Base-by-base conservation (phyloP, 2,113 vertebrate species). In the Scolopax mira region DNA sequence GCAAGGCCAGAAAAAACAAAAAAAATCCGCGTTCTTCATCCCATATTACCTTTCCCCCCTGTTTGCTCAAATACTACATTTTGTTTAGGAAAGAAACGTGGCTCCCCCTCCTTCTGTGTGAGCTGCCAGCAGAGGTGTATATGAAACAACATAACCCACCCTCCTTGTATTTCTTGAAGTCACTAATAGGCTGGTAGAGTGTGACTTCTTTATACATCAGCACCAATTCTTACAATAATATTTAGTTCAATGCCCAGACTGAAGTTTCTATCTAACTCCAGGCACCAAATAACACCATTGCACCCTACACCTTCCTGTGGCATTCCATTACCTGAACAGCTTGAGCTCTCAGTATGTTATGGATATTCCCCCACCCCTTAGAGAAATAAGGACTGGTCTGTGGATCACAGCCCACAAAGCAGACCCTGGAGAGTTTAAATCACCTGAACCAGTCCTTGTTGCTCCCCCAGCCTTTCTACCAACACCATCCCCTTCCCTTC, bases 391-490 rank as follows among this genome's bases (percentile, higher is more conserved):
- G 39, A 28, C 17, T 23, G 37, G 14, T 58, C 55, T 80, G 35
- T 42, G 13, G 16, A 6, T 8, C 27, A 9, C 2, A 74, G 70
- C 70, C 54, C 65, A 28, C 0, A 0, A 0, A 72, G 62, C 10
- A 7, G n/a, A 49, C 14, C 25, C 46, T 18, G 44, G 49, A n/a
- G 1, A 37, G 17, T 54, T 64, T 2, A 44, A 61, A 27, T 22
- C 31, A 83, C 39, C 23, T 9, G 13, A 84, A 80, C 1, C 70
- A 52, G 72, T 2, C 0, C 0, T 6, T 0, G 21, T 1, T 49
- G 79, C 44, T 81, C 21, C 16, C 48, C 13, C 61, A 57, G 3
- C 15, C 11, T 12, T 67, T 18, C 35, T 13, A 39, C 31, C 67
- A 80, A 19, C n/a, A 66, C 27, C 22, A 23, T 35, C 42, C 33